A percentile compares a stretch with the other conserved stretches of the same genome.
These are phyloP conservation scores for Heliconius congener DNA, from an alignment of 1,140 invertebrate species.

Conservation along the genomic window DNA sequence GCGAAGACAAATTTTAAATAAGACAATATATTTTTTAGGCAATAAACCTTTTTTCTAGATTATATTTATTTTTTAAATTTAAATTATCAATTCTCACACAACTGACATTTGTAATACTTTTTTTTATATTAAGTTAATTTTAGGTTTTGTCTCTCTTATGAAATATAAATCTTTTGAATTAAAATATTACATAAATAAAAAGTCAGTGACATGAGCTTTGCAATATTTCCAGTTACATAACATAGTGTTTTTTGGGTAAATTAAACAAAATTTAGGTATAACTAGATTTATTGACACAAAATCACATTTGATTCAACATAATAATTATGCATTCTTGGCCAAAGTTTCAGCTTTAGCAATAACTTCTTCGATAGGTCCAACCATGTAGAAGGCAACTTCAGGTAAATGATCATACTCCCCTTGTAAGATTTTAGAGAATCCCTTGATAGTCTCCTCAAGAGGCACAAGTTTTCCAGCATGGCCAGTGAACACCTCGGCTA, in stretches of 20 bases:
- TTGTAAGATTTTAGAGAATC: slow-evolving; percentile 87
- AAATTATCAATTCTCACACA: background rate
- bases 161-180: background rate
- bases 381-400: slow-evolving; percentile 99
- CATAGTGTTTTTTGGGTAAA: background rate
- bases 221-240: background rate
- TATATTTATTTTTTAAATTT: background rate
- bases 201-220: background rate
- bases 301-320: slow-evolving; percentile 80
- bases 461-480: slow-evolving; percentile 96
- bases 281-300: slow-evolving; percentile 63
- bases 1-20: too few relatives aligned
- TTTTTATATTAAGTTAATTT: background rate
- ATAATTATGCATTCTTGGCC: slow-evolving; percentile 86
- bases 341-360: slow-evolving; percentile 95
- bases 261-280: slow-evolving; percentile 13
- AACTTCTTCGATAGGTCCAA: slow-evolving; percentile 98
- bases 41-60: too few relatives aligned
- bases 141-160: background rate
- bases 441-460: slow-evolving; percentile 94
- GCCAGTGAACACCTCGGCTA: slow-evolving; percentile 96
- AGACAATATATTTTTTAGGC: too few relatives aligned
- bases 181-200: background rate
- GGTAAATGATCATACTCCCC: slow-evolving; percentile 98
- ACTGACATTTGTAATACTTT: background rate